Base-by-base conservation (phyloP, 2,888 invertebrate species). In the Automeris io region DNA sequence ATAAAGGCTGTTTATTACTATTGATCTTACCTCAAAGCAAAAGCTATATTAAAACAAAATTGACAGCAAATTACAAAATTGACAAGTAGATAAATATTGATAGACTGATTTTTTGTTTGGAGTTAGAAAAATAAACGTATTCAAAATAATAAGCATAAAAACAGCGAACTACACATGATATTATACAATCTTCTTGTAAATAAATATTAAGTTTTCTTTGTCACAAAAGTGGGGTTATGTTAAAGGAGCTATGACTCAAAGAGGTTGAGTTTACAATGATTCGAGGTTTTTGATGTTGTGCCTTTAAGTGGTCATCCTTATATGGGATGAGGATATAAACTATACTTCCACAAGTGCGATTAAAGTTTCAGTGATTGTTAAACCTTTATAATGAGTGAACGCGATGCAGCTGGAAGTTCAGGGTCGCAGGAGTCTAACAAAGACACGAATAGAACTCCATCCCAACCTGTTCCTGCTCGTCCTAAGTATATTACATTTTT, bases 1-100 rank as follows among this genome's bases (percentile, higher is more conserved):
- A n/a, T n/a, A n/a, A n/a, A n/a, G 33, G 33, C 33, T 34, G 22
- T 13, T 22, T 13, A 22, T 6, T 13, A 6, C 5, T 1, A 5
- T n/a, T 9, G 8, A 9, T 16, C 33, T 7, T 34, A 16, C 13
- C 33, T 12, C n/a, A 6, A 12, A 11, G 31, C 36, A 39, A 5
- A 37, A 31, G 1, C 16, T 6, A 18, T 7, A 16, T 26, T 13
- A 13, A 24, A 25, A 8, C 3, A 24, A 18, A 34, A 36, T 45
- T 55, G 53, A 49, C 48, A 48, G 36, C 45, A 54, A 42, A 47
- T 50, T 56, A 42, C 55, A 33, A 83, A 83, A 83, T 83, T 83
- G 80, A 79, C 82, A 81, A 83, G 82, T 82, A 45, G 58, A 65
- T 44, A 52, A 64, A 70, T 75, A 74, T 69, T 75, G n/a, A n/a